Evolutionary conservation across 2,797 vertebrate species (phyloP).

Genomic region (Sebastes oblongus): DNA sequence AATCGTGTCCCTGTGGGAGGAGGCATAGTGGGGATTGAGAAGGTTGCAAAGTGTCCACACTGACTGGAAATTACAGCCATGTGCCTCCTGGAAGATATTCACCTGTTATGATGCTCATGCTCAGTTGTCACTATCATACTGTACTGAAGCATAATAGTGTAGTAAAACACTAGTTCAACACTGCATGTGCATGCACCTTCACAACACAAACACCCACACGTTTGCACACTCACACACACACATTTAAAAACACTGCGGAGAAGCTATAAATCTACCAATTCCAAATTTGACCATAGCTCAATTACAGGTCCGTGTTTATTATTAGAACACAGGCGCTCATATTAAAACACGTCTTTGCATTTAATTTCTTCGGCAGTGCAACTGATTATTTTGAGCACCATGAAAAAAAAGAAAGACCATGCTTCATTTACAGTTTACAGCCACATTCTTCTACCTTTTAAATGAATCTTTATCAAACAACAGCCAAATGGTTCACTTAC

Average conservation of each 20-base stretch:
- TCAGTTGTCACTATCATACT: background rate
- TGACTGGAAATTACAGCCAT: conserved; percentile 25
- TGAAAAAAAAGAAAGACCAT: background rate
- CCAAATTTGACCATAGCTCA: conserved; percentile 56
- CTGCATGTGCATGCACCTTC: background rate
- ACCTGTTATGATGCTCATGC: conserved; percentile 42
- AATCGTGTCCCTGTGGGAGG: conserved; percentile 39
- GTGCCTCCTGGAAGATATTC: conserved; percentile 15
- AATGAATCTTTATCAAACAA: background rate
- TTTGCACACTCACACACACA: background rate
- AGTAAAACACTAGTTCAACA: background rate
- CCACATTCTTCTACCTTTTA: background rate
- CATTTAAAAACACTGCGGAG: conserved; percentile 28
- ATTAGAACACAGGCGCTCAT: conserved; percentile 45
- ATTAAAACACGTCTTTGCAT: conserved; percentile 17
- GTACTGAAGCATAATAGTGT: background rate
- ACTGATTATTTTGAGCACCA: background rate
- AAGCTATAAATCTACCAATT: conserved; percentile 48
- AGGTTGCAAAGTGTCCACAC: conserved; percentile 55
- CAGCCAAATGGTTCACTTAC: background rate
- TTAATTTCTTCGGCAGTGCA: background rate
- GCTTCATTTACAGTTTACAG: background rate
- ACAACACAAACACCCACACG: conserved; percentile 17
- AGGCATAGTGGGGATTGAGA: conserved; percentile 43
- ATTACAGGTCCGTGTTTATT: conserved; percentile 58